Evolutionary conservation across 2,113 vertebrate species (phyloP).

Genomic region (Bufo gargarizans): DNA sequence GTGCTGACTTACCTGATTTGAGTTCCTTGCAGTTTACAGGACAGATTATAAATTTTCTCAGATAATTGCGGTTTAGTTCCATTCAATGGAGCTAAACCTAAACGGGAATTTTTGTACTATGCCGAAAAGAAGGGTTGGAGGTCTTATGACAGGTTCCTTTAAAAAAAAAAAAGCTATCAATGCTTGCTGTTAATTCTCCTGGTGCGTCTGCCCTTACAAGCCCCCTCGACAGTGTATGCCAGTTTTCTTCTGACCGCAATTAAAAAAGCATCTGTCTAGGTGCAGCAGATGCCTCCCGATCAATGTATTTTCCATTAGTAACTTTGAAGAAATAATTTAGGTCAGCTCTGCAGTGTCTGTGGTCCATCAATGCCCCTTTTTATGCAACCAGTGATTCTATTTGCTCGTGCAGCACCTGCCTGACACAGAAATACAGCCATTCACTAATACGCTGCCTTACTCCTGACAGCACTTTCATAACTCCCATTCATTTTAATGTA

Average conservation of each 20-base stretch:
- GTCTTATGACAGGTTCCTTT: background rate
- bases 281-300: background rate
- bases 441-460: background rate
- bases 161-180: background rate
- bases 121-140: background rate
- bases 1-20: too few species aligned
- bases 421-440: background rate
- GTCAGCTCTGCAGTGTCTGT: background rate
- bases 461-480: background rate
- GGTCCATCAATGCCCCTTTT: background rate
- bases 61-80: too few species aligned
- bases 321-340: background rate
- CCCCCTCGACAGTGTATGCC: too few species aligned
- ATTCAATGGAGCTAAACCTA: too few species aligned
- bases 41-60: too few species aligned
- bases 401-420: background rate
- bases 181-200: background rate
- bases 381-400: background rate
- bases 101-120: too few species aligned
- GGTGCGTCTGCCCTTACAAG: background rate
- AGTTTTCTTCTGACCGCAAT: background rate
- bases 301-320: background rate
- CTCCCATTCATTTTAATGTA: background rate
- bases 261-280: background rate
- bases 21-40: too few species aligned